Evolutionary conservation across 2,797 vertebrate genomes (phyloP).

Genomic region (Melanogrammus aeglefinus): DNA sequence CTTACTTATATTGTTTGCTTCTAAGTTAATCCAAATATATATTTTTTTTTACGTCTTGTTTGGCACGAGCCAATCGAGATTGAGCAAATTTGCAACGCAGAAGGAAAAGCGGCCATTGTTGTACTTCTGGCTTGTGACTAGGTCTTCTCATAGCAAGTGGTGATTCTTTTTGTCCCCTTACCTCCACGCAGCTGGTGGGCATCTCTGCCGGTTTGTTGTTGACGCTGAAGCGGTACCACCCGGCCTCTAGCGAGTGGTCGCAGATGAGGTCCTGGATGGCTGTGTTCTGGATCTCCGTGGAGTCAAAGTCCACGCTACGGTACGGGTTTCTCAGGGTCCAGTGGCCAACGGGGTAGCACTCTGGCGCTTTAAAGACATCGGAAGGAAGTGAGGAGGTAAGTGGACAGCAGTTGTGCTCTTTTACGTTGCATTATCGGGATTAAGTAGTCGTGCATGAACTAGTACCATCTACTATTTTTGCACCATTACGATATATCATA

Average conservation of each 20-base stretch:
- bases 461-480: too few relatives aligned
- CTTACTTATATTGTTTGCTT: background rate
- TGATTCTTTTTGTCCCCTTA: constrained; percentile 47
- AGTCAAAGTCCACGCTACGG: constrained; percentile 77
- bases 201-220: constrained; percentile 74
- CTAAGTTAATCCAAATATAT: background rate
- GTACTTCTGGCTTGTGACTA: background rate
- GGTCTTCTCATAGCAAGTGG: background rate
- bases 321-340: constrained; percentile 59
- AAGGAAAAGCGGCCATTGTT: background rate
- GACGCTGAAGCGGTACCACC: constrained; percentile 79
- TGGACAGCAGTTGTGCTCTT: background rate
- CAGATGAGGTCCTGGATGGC: constrained; percentile 78
- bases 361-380: constrained; percentile 60
- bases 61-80: too few relatives aligned
- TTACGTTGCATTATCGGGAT: background rate
- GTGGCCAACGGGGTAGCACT: constrained; percentile 75
- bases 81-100: too few relatives aligned
- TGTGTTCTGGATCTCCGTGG: constrained; percentile 73
- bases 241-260: constrained; percentile 75
- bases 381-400: background rate
- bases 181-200: constrained; percentile 81
- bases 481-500: too few relatives aligned
- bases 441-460: background rate
- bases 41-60: background rate